These are phyloP conservation scores for Spilosoma lubricipeda DNA, from an alignment of 2,888 invertebrate genomes.

Conservation along the genomic window DNA sequence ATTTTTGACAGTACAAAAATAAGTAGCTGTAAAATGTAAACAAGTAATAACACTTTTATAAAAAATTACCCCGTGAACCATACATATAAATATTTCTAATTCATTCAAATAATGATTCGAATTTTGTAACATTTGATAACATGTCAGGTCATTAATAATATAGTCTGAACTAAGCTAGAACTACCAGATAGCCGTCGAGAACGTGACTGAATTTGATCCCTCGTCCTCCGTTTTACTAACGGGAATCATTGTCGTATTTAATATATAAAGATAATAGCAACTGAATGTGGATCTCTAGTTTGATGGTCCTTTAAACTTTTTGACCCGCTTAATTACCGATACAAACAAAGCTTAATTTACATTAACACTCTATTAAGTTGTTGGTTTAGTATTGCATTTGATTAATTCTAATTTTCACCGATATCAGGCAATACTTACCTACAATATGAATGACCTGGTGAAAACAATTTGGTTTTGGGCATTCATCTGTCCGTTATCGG, in stretches of 20 bases:
- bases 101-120: no score
- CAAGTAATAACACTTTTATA: no score
- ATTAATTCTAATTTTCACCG: slow-evolving; percentile 44
- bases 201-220: not conserved
- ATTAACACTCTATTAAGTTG: slow-evolving; percentile 23
- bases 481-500: not conserved
- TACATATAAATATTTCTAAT: no score
- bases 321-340: slow-evolving; percentile 35
- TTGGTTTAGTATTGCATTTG: slow-evolving; percentile 44
- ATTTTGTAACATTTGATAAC: no score
- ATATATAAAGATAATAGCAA: not conserved
- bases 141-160: not conserved
- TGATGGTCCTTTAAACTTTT: slow-evolving; percentile 30
- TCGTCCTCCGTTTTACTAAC: not conserved
- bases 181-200: not conserved
- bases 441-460: not conserved
- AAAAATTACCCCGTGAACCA: no score
- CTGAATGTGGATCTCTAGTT: not conserved
- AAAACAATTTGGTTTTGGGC: not conserved
- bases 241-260: not conserved
- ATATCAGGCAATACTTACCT: slow-evolving; percentile 18
- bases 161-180: not conserved
- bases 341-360: slow-evolving; percentile 43
- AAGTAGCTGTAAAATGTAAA: no score
- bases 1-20: no score